Base-by-base conservation (phyloP, 1,140 invertebrate genomes). In the Drosophila jambulina region DNA sequence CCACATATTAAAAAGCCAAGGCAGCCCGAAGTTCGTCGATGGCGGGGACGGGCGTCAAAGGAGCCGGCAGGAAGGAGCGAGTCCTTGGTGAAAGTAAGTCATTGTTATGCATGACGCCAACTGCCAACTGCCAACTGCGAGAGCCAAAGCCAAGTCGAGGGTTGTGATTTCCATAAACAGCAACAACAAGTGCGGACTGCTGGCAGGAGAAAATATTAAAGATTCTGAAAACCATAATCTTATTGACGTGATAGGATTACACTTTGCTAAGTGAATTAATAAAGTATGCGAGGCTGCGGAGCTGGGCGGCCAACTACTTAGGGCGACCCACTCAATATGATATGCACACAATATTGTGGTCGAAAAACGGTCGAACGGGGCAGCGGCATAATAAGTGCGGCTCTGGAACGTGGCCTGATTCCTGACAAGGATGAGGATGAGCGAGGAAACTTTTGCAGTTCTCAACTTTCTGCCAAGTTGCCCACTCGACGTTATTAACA, bases 161-260 rank as follows among this genome's bases (percentile, higher is more conserved):
- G 75, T 49, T 78, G 65, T 90, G 85, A 88, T 88, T 88, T 88
- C 77, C 84, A 88, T 88, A 88, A 88, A 81, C 77, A 78, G 77
- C 77, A 79, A 80, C 83, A 86, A 87, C 78, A 81, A 63, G 76
- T 74, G 59, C 49, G 29, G 42, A 12, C 48, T 25, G 65, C 21
- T 54, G 34, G 53, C 34, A 84, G 56, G 75, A 71, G 80, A 78
- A 78, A 88, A 88, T 88, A 88, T 88, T 88, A 88, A 88, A 88
- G 85, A 88, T 88, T 88, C 85, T 90, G 58, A 90, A 88, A 90
- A 88, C 88, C 88, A 91, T 91, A 91, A 91, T 91, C 88, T 88
- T 91, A 91, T 91, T 91, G 88, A 91, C 88, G 88, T 91, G 88
- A 91, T 91, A 91, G 88, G 88, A 91, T 91, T 91, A 91, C 88